These are phyloP conservation scores for Columba guinea DNA, from an alignment of 2,797 vertebrate species.

Conservation along the genomic window DNA sequence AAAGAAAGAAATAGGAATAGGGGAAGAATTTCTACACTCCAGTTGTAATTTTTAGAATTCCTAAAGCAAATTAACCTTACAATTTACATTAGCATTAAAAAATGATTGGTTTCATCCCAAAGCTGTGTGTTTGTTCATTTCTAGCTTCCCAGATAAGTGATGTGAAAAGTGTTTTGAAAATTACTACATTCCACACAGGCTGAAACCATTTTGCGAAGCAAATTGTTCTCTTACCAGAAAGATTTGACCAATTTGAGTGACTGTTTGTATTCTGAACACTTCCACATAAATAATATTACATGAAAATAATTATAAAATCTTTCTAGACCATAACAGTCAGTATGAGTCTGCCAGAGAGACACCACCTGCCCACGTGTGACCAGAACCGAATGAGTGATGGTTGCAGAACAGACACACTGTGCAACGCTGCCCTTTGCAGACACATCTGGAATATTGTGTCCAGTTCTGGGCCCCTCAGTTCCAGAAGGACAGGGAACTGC, in stretches of 20 bases:
- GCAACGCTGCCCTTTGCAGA: not conserved
- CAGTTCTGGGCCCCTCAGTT: no score
- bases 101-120: not conserved
- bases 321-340: not conserved
- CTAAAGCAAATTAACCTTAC: not conserved
- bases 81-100: not conserved
- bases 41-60: not conserved
- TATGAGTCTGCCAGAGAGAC: not conserved
- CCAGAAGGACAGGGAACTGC: no score
- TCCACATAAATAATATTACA: not conserved
- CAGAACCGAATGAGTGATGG: not conserved
- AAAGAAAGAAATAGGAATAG: not conserved
- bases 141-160: not conserved
- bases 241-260: not conserved
- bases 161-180: not conserved
- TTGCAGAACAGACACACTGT: not conserved
- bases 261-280: not conserved
- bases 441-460: no score
- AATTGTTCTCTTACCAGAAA: not conserved
- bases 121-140: not conserved
- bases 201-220: not conserved
- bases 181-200: no score
- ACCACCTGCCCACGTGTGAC: no score
- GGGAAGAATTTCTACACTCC: not conserved
- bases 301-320: not conserved